Base-by-base conservation (phyloP, 2,797 vertebrate species). In the Hirundo rustica region DNA sequence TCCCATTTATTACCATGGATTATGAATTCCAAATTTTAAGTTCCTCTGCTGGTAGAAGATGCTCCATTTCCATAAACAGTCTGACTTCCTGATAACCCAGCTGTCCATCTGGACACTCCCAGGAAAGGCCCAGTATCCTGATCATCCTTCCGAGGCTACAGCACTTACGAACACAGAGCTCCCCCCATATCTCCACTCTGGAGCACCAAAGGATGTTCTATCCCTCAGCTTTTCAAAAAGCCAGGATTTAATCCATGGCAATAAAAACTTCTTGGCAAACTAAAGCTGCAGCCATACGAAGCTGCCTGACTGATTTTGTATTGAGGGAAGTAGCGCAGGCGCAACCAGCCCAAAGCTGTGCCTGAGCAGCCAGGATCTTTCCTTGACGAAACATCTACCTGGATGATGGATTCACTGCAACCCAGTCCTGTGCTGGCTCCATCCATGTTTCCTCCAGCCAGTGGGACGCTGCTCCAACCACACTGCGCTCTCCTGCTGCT, bases 151-250 rank as follows among this genome's bases (percentile, higher is more conserved):
- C 1, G 4, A 27, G 48, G 79, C 48, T 53, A 36, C 62, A 77
- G 34, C 5, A 3, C n/a, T 21, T 23, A 7, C 1, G 22, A 71
- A 66, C 13, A 40, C 20, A 65, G 44, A 62, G 32, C 40, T 23
- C 3, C 2, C 12, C 27, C 55, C 9, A 0, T 2, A 44, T 5
- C 70, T 70, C 34, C 50, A 14, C 40, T 34, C 11, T 19, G 57
- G 20, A 58, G 19, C 23, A 22, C 58, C 78, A 53, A 72, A 79
- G 64, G 47, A 30, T 1, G 16, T 29, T 72, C 32, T 2, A 27
- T 9, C n/a, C 54, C 68, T 51, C 68, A 57, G 57, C 38, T 66
- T 90, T 75, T 82, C 83, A 65, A 78, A 54, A 64, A 86, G n/a
- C 21, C 73, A 47, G 7, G 2, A 11, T 76, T 90, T 64, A 48